Evolutionary conservation across 2,888 invertebrate genomes (phyloP).

Genomic region (Selenia dentaria): DNA sequence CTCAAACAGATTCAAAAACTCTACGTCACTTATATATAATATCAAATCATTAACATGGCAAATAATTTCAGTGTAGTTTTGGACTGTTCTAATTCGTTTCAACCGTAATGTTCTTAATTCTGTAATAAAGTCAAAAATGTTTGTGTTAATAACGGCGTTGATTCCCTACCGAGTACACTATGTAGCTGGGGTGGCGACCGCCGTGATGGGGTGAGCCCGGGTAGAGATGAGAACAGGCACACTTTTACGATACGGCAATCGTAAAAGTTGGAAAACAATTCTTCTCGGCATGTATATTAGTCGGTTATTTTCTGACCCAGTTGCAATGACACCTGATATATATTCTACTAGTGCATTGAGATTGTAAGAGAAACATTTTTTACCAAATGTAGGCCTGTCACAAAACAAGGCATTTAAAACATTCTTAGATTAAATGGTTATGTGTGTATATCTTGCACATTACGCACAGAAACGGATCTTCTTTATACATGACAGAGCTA

Average conservation of each 20-base stretch:
- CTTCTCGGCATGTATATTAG: conserved; percentile 34
- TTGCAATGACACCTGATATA: conserved; percentile 8
- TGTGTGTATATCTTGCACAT: too few species aligned
- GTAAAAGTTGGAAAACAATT: conserved; percentile 59
- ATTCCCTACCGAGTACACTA: conserved; percentile 23
- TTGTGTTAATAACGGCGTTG: conserved; percentile 18
- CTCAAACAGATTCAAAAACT: too few species aligned
- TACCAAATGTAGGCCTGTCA: too few species aligned
- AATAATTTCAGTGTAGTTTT: background rate
- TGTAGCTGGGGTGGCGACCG: conserved; percentile 25
- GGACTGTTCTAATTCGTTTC: conserved; percentile 9
- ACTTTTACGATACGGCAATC: conserved; percentile 53
- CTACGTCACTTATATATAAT: too few species aligned
- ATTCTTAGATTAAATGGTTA: too few species aligned
- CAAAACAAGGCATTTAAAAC: too few species aligned
- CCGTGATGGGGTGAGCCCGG: conserved; percentile 26
- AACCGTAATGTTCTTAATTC: conserved; percentile 19
- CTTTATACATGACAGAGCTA: too few species aligned
- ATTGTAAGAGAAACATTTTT: too few species aligned
- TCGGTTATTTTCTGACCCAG: conserved; percentile 24
- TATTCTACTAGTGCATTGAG: too few species aligned
- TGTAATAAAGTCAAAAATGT: conserved; percentile 19
- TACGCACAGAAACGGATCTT: too few species aligned
- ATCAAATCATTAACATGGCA: too few species aligned
- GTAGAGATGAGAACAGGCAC: conserved; percentile 39